Percentiles rank a stretch among this genome's conserved stretches.
Conservation (phyloP, 2,888 invertebrate species). For the Bursaphelenchus okinawaensis region DNA sequence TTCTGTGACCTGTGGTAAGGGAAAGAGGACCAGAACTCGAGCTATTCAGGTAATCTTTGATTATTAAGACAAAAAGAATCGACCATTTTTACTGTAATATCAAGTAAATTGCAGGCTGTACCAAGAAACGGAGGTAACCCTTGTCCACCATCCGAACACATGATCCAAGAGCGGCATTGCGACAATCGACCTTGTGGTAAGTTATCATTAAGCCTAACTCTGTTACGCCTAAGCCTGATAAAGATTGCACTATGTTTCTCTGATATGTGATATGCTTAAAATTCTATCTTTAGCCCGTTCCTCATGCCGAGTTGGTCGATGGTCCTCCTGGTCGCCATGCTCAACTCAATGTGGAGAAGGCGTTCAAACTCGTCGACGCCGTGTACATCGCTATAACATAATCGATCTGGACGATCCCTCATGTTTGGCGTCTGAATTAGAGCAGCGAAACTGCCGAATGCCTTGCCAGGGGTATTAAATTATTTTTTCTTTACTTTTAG, state of each 20-base stretch:
- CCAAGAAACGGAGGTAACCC: conserved; percentile 53
- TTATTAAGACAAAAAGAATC: not conserved
- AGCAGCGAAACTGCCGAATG: conserved; percentile 31
- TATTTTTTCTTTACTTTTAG: too few species aligned
- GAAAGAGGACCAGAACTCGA: conserved; percentile 59
- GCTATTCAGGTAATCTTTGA: conserved; percentile 44
- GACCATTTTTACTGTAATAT: not conserved
- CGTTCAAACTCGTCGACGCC: conserved; percentile 64
- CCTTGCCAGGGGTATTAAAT: conserved; percentile 28
- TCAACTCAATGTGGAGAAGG: conserved; percentile 65
- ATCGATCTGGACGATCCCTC: conserved; percentile 30
- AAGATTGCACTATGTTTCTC: too few species aligned
- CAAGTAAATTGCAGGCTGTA: conserved; percentile 30
- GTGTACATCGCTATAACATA: conserved; percentile 21
- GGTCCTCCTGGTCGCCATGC: conserved; percentile 63
- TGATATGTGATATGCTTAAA: too few species aligned
- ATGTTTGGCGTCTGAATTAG: conserved; percentile 23
- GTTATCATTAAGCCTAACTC: too few species aligned
- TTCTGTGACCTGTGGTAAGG: conserved; percentile 79
- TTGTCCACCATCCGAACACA: conserved; percentile 50
- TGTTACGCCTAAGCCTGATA: too few species aligned
- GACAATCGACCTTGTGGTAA: conserved; percentile 52
- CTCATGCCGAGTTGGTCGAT: conserved; percentile 60
- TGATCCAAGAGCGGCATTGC: conserved; percentile 53
- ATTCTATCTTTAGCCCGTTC: conserved; percentile 30